A percentile compares a stretch with the other conserved stretches of the same genome.
Conservation (phyloP, 2,888 invertebrate genomes). For the Campopleginae sp. region DNA sequence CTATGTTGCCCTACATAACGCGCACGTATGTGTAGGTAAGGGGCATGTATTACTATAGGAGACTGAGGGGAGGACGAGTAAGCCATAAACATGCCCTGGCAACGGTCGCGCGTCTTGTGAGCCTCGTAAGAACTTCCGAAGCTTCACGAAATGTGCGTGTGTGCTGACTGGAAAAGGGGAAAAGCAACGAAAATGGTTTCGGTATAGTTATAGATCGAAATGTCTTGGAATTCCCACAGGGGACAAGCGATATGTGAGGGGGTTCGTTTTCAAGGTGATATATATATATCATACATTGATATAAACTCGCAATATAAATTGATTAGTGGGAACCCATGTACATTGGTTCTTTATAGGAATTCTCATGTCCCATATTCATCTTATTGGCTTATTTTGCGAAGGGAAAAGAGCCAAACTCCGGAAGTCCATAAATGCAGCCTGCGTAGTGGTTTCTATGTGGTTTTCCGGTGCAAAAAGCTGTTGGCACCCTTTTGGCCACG, state of each 20-base stretch:
- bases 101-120: slow-evolving; percentile 45
- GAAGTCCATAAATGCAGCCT: slow-evolving; percentile 47
- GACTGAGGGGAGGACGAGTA: slow-evolving; percentile 24
- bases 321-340: slow-evolving; percentile 9
- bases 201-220: slow-evolving; percentile 17
- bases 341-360: slow-evolving; percentile 59
- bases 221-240: slow-evolving; percentile 47
- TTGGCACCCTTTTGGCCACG: slow-evolving; percentile 26
- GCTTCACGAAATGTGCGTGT: slow-evolving; percentile 50
- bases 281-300: neutral
- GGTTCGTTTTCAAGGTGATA: slow-evolving; percentile 31
- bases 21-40: neutral
- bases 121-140: slow-evolving; percentile 55
- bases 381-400: slow-evolving; percentile 70
- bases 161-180: slow-evolving; percentile 30
- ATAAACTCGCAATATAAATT: slow-evolving; percentile 1
- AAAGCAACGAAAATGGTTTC: slow-evolving; percentile 6
- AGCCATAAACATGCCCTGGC: slow-evolving; percentile 58
- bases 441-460: slow-evolving; percentile 23
- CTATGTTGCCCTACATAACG: slow-evolving; percentile 14
- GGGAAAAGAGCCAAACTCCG: slow-evolving; percentile 63
- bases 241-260: slow-evolving; percentile 55
- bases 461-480: slow-evolving; percentile 24
- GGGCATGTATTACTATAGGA: neutral
- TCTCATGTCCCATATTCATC: slow-evolving; percentile 65